Evolutionary conservation across 2,113 vertebrate species (phyloP).

Genomic region (Dryoscopus gambensis): DNA sequence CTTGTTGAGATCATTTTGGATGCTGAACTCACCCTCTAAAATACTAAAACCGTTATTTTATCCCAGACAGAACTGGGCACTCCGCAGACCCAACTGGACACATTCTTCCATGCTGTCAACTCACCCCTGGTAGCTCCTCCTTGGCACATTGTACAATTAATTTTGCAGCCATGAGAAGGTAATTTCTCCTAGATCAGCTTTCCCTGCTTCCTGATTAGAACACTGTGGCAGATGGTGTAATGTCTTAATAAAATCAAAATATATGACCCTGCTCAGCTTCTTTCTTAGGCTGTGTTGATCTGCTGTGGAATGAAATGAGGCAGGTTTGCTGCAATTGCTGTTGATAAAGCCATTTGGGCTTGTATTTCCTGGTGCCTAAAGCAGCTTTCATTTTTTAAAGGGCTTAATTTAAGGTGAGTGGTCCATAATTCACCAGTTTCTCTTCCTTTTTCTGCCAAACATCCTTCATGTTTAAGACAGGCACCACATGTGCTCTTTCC

Average conservation of each 20-base stretch:
- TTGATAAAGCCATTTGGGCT: not conserved
- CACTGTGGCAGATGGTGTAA: not conserved
- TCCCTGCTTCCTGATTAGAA: not conserved
- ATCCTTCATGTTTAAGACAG: not conserved
- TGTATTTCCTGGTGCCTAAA: not conserved
- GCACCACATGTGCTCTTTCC: not conserved
- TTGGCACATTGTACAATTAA: not conserved
- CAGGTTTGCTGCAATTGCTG: not conserved
- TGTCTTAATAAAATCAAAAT: constrained; percentile 11
- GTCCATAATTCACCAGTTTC: not conserved
- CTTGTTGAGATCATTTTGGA: not conserved
- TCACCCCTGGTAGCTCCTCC: not conserved
- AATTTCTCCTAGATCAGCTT: not conserved
- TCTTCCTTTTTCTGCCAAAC: not conserved
- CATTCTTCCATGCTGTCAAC: not conserved
- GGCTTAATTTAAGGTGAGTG: not conserved
- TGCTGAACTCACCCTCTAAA: not conserved
- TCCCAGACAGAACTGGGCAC: not conserved
- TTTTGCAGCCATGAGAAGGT: not conserved
- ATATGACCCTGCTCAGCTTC: not conserved
- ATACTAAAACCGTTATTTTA: not conserved
- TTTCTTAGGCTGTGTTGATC: not conserved
- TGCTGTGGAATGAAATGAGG: not conserved
- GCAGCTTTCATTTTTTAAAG: not conserved
- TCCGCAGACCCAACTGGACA: not conserved